Conservation (phyloP, 2,888 invertebrate genomes). For the Cylindroiulus punctatus region DNA sequence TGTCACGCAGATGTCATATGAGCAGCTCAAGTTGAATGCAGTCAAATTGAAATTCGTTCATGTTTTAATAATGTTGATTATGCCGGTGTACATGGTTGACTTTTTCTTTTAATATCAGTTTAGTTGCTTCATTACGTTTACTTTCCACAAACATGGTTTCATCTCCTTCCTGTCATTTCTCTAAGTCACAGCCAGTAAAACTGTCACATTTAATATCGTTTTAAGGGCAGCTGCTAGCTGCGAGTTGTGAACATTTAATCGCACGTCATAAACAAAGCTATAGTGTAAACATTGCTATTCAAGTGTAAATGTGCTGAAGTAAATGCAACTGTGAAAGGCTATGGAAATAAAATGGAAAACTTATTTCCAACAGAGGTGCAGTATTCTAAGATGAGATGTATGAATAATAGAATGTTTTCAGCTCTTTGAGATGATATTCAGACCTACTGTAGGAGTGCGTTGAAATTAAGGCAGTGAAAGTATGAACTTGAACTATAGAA, state of each 20-base stretch:
- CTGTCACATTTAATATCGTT: not conserved
- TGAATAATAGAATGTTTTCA: no score
- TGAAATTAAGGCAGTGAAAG: no score
- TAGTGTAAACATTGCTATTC: not conserved
- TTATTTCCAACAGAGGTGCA: not conserved
- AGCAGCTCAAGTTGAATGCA: not conserved
- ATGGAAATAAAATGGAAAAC: not conserved
- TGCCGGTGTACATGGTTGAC: not conserved
- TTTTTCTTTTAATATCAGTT: slow-evolving; percentile 35
- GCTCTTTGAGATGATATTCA: no score
- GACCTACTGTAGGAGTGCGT: no score
- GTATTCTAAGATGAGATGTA: not conserved
- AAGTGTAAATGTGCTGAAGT: not conserved
- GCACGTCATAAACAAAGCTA: not conserved
- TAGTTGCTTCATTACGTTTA: slow-evolving; percentile 11
- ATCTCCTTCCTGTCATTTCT: not conserved
- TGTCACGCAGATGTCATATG: not conserved
- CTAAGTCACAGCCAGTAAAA: not conserved
- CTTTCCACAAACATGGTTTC: not conserved
- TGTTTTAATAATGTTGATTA: slow-evolving; percentile 31
- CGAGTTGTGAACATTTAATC: not conserved
- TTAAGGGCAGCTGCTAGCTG: not conserved
- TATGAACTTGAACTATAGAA: no score
- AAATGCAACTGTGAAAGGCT: no score
- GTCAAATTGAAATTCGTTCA: slow-evolving; percentile 20